phyloP scores from a whole-genome alignment of 2,888 invertebrate genomes.

The Hypena proboscidalis region DNA sequence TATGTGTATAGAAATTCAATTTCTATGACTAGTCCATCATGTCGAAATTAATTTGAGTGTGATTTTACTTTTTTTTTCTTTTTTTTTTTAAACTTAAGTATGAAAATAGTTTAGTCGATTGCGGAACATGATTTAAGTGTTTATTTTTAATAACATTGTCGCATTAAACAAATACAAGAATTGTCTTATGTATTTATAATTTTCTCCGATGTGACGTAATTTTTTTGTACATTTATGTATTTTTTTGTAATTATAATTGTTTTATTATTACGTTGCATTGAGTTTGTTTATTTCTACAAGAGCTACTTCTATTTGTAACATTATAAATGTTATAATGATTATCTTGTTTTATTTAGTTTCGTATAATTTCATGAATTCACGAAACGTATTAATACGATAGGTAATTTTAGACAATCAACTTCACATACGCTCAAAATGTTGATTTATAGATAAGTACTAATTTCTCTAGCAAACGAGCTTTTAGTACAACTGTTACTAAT shows the following conservation, averaged over 20 bases:
- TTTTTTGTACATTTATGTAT: constrained; percentile 41
- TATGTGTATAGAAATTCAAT: no score
- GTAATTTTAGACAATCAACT: no score
- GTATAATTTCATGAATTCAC: no score
- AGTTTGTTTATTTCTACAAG: constrained; percentile 44
- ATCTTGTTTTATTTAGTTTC: constrained; percentile 34
- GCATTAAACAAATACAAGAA: constrained; percentile 26
- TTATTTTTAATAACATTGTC: constrained; percentile 1
- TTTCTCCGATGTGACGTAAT: constrained; percentile 37
- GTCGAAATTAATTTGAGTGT: neutral
- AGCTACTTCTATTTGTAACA: constrained; percentile 49
- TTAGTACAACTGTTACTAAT: no score
- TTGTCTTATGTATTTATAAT: constrained; percentile 30
- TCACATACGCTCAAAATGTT: no score
- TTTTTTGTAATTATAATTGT: constrained; percentile 37
- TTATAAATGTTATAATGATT: constrained; percentile 38
- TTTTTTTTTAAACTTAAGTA: constrained; percentile 9
- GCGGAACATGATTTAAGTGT: neutral
- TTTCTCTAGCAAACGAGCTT: no score
- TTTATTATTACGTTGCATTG: constrained; percentile 44
- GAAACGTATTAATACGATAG: no score
- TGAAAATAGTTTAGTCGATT: constrained; percentile 5
- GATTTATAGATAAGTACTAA: no score
- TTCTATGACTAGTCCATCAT: no score
- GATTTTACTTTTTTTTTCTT: neutral